Evolutionary conservation across 2,113 vertebrate species (phyloP).

Genomic region (Promerops cafer): DNA sequence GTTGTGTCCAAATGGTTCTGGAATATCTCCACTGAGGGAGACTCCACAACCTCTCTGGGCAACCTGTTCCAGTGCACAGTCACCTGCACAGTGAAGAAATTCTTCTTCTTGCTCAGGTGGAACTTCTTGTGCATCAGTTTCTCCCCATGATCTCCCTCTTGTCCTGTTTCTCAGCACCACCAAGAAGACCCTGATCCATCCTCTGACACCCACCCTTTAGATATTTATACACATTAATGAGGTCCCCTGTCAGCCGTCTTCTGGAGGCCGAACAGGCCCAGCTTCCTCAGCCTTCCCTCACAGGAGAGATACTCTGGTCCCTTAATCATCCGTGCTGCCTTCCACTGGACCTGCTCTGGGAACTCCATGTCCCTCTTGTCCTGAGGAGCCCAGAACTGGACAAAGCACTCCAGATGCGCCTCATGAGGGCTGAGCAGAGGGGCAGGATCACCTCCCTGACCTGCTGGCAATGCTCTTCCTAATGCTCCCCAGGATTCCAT

Average conservation of each 20-base stretch:
- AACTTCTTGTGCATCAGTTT: not conserved
- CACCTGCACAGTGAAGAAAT: not conserved
- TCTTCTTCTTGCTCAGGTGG: not conserved
- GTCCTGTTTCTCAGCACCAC: not conserved
- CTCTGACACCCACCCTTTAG: not conserved
- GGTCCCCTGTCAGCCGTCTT: no score
- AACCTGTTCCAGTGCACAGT: not conserved
- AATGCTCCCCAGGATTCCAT: not conserved
- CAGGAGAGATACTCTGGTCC: not conserved
- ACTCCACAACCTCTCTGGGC: not conserved
- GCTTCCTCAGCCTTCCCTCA: not conserved
- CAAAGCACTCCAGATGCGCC: not conserved
- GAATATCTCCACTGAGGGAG: not conserved
- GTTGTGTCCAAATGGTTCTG: not conserved
- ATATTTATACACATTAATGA: not conserved
- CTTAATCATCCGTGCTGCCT: no score
- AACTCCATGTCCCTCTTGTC: not conserved
- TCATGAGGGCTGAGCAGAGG: not conserved
- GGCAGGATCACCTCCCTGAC: not conserved
- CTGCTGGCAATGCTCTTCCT: not conserved
- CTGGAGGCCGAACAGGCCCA: not conserved
- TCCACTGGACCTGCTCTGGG: fast-evolving
- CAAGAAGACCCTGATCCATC: not conserved
- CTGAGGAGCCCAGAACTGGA: not conserved
- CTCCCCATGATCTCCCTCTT: not conserved